Evolutionary conservation across 2,888 invertebrate species (phyloP).

Genomic region (Athripsodes cinereus): DNA sequence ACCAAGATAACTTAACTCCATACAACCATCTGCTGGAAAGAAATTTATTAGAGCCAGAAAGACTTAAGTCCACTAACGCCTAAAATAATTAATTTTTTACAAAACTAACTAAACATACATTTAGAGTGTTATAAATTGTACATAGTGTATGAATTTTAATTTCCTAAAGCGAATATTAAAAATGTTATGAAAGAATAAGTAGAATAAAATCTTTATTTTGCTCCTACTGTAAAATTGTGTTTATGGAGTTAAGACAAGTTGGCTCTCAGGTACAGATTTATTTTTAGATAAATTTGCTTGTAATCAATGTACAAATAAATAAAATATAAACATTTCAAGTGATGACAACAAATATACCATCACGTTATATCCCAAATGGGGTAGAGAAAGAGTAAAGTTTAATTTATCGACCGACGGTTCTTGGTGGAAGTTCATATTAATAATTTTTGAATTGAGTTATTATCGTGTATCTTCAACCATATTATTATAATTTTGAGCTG

Average conservation of each 20-base stretch:
- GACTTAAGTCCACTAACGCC: slow-evolving; percentile 1
- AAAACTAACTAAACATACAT: not conserved
- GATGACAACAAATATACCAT: too few species aligned
- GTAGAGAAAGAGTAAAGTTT: too few species aligned
- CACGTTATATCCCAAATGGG: too few species aligned
- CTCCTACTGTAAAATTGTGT: slow-evolving; percentile 1
- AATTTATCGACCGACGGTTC: too few species aligned
- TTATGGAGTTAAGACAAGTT: slow-evolving; percentile 1
- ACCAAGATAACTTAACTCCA: slow-evolving; percentile 11
- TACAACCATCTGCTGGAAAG: slow-evolving; percentile 1
- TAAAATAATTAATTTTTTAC: slow-evolving; percentile 1
- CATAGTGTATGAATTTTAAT: not conserved
- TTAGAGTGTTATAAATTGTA: not conserved
- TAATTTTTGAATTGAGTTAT: too few species aligned
- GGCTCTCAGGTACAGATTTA: not conserved
- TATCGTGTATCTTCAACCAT: too few species aligned
- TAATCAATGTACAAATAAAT: too few species aligned
- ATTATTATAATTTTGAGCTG: too few species aligned
- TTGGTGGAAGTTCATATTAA: too few species aligned
- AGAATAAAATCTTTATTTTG: slow-evolving; percentile 1
- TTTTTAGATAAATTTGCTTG: too few species aligned
- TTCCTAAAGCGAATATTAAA: not conserved
- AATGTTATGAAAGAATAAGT: not conserved
- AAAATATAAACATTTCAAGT: too few species aligned
- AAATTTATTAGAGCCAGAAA: slow-evolving; percentile 5